Percentiles rank a stretch among this genome's conserved stretches.
Conservation (phyloP, 2,797 vertebrate genomes). For the Mormyrops attenuatus region DNA sequence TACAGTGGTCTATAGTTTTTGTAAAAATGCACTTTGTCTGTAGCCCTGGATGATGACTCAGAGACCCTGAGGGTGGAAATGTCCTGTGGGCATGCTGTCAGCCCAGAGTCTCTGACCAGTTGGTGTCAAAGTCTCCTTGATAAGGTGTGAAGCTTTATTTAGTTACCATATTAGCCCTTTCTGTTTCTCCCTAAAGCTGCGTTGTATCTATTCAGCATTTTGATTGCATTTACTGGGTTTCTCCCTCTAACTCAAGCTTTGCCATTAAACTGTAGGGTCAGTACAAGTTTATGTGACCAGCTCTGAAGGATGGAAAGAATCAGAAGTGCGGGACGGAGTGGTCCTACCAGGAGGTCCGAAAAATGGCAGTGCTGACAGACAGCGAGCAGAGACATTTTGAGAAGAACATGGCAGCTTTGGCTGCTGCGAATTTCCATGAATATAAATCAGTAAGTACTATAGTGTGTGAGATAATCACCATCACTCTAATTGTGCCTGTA, state of each 20-base stretch:
- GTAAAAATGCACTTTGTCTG: background rate
- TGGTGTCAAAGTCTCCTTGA: slow-evolving; percentile 62
- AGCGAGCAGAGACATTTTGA: too few relatives aligned
- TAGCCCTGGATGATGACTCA: slow-evolving; percentile 54
- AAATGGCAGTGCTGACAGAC: too few relatives aligned
- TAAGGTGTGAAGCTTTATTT: slow-evolving; percentile 41
- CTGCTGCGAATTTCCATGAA: slow-evolving; percentile 51
- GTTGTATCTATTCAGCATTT: background rate
- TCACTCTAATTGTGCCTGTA: background rate
- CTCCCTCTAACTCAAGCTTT: too few relatives aligned
- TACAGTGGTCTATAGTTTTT: background rate
- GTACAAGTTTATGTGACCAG: too few relatives aligned
- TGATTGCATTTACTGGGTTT: background rate
- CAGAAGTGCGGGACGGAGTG: too few relatives aligned
- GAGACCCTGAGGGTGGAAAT: slow-evolving; percentile 47
- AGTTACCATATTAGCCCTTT: background rate
- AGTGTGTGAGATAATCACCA: background rate
- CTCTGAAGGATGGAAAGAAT: too few relatives aligned
- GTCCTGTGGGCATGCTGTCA: slow-evolving; percentile 61
- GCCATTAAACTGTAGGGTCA: too few relatives aligned
- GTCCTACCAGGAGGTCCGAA: too few relatives aligned
- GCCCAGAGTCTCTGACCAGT: slow-evolving; percentile 54
- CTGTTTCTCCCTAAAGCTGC: too few relatives aligned
- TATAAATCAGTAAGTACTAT: slow-evolving; percentile 48
- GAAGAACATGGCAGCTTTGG: slow-evolving; percentile 29